Evolutionary conservation across 2,888 invertebrate genomes (phyloP).

Genomic region (Noctua janthina): DNA sequence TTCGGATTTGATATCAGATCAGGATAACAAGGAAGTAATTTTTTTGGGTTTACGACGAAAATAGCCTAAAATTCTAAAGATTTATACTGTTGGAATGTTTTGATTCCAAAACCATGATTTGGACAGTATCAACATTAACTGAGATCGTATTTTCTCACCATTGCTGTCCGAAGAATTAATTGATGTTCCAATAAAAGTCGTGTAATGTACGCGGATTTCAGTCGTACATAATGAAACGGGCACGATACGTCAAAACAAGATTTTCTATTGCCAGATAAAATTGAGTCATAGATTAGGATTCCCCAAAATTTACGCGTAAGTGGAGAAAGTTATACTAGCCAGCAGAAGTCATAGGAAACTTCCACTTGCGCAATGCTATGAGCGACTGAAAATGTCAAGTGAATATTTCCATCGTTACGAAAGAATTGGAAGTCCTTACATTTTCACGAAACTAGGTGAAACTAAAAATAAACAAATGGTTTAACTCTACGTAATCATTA

Average conservation of each 20-base stretch:
- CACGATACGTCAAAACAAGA: conserved; percentile 41
- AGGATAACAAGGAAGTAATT: conserved; percentile 5
- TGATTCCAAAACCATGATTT: conserved; percentile 33
- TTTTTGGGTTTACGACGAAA: conserved; percentile 14
- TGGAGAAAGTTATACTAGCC: conserved; percentile 49
- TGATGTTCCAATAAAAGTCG: conserved; percentile 50
- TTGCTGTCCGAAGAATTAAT: conserved; percentile 37
- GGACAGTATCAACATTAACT: conserved; percentile 18
- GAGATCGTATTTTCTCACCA: conserved; percentile 43
- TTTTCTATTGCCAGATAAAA: conserved; percentile 36
- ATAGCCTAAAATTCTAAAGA: conserved; percentile 8
- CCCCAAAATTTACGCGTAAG: conserved; percentile 33
- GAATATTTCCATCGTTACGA: conserved; percentile 28
- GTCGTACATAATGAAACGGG: conserved; percentile 15
- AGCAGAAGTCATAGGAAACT: conserved; percentile 17
- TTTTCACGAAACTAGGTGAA: conserved; percentile 33
- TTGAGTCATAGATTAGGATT: conserved; percentile 36
- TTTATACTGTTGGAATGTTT: conserved; percentile 29
- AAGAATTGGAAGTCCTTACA: conserved; percentile 18
- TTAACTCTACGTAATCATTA: conserved; percentile 49
- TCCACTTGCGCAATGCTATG: conserved; percentile 18
- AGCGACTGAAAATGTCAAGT: conserved; percentile 21
- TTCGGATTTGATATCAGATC: neutral
- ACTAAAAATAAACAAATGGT: conserved; percentile 55
- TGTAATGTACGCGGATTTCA: conserved; percentile 22